Percentiles rank a stretch among this genome's conserved stretches.
phyloP scores from a whole-genome alignment of 2,888 invertebrate species.

The Drosophila stalkeri region DNA sequence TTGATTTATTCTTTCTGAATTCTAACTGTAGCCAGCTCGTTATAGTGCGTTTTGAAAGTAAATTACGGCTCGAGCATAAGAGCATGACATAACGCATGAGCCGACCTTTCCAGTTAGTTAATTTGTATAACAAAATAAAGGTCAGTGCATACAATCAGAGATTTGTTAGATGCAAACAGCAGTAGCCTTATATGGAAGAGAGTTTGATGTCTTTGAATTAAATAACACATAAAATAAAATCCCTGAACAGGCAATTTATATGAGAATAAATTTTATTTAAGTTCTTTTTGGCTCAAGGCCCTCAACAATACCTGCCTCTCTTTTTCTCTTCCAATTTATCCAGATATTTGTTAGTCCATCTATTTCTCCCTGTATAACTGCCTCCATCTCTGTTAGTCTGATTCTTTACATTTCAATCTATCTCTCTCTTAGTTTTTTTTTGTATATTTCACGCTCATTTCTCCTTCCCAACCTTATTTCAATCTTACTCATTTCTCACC shows the following conservation, averaged over 20 bases:
- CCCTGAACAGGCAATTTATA: no score
- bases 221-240: no score
- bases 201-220: not conserved
- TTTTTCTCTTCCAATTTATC: not conserved
- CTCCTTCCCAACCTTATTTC: not conserved
- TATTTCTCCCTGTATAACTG: not conserved
- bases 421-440: not conserved
- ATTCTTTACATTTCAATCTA: not conserved
- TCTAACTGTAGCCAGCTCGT: not conserved
- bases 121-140: not conserved
- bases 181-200: not conserved
- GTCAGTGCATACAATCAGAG: not conserved
- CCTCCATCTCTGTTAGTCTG: not conserved
- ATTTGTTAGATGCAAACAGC: not conserved
- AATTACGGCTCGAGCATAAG: not conserved
- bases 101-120: conserved; percentile 2
- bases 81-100: not conserved
- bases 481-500: not conserved
- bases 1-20: conserved; percentile 7
- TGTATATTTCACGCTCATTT: not conserved
- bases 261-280: not conserved
- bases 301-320: not conserved
- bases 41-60: not conserved
- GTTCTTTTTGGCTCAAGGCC: not conserved
- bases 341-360: not conserved